phyloP scores from a whole-genome alignment of 2,797 vertebrate genomes.

The Cygnus olor region DNA sequence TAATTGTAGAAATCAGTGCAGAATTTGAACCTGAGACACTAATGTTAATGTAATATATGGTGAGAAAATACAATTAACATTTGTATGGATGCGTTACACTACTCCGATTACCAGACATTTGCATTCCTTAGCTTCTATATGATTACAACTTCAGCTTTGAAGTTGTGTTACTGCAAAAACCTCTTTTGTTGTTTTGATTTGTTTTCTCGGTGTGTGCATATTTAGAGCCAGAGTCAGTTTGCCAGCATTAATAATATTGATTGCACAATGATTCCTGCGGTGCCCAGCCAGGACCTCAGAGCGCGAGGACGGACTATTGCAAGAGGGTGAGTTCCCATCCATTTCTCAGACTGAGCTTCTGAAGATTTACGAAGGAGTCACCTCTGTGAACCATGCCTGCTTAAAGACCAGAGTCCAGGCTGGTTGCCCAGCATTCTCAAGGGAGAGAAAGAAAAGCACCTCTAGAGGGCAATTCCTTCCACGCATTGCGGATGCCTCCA shows the following conservation, averaged over 20 bases:
- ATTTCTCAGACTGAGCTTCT: neutral
- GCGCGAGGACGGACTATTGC: neutral
- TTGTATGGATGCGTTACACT: conserved; percentile 60
- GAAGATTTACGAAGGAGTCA: neutral
- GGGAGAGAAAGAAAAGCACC: neutral
- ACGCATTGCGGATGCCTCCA: neutral
- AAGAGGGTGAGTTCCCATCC: neutral
- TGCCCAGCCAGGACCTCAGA: neutral
- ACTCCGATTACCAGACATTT: conserved; percentile 52
- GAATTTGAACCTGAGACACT: conserved; percentile 61
- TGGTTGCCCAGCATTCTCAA: neutral
- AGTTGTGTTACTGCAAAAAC: conserved; percentile 29
- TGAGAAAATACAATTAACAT: conserved; percentile 68
- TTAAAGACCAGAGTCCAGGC: neutral
- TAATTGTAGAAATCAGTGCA: conserved; percentile 57
- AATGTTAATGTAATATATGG: conserved; percentile 56
- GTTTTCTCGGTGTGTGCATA: conserved; percentile 10
- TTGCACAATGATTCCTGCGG: conserved; percentile 19
- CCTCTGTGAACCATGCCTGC: neutral
- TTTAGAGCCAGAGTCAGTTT: conserved; percentile 3
- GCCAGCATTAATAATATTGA: conserved; percentile 39
- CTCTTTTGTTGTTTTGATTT: neutral
- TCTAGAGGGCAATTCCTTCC: conserved; percentile 61
- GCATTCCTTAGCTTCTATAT: conserved; percentile 45
- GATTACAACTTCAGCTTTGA: conserved; percentile 42